Base-by-base conservation (phyloP, 2,888 invertebrate genomes). In the Drosophila leonis region DNA sequence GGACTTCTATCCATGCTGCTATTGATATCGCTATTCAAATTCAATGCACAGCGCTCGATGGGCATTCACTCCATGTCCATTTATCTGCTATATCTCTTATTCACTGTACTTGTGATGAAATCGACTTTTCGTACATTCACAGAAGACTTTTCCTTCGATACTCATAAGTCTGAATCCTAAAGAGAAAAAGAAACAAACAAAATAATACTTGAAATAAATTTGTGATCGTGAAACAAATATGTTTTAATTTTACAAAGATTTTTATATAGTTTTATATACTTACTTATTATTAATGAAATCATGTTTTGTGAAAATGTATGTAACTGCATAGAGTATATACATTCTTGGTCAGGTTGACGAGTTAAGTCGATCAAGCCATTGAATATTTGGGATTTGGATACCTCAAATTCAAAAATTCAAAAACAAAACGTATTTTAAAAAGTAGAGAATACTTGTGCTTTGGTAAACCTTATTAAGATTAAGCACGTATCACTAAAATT, bases 11-110 rank as follows among this genome's bases (percentile, higher is more conserved):
- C 48, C 10, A 48, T 48, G 48, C 48, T 48, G 12, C 10, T 48
- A 6, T 31, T 48, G 29, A 48, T 48, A n/a, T 48, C 29, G 29
- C n/a, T 48, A 12, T 48, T 48, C 29, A 48, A 48, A 48, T 31
- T 29, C 12, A 29, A 29, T 18, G n/a, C 29, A 1, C 29, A 48
- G 3, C 48, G 29, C 29, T 48, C 48, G n/a, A 0, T 31, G 1
- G 29, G 29, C 29, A 12, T 29, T 12, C 12, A 18, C 29, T 31
- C 48, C 48, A n/a, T 31, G 48, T 18, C 48, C 6, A n/a, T 48
- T 10, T 48, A 48, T 31, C 7, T 48, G 29, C 9, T 18, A 7
- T 48, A 48, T 31, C n/a, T 48, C 0, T 18, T 48, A 10, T 18
- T 48, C 29, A 29, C 3, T 29, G 29, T 10, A 2, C n/a, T 48